These are phyloP conservation scores for Sturnus vulgaris DNA, from an alignment of 2,113 vertebrate genomes.

Conservation along the genomic window DNA sequence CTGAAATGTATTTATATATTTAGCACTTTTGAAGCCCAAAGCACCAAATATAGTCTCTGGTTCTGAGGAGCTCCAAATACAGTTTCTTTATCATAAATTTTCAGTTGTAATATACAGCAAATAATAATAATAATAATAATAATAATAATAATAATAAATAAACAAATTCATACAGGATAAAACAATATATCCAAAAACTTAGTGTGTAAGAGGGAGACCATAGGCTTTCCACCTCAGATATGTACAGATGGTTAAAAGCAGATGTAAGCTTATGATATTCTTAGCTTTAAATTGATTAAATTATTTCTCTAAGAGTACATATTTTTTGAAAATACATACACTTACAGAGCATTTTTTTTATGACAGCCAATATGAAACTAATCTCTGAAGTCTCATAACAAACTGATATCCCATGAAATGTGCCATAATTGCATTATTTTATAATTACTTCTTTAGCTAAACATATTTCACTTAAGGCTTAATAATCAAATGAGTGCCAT, in stretches of 20 bases:
- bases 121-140: background rate
- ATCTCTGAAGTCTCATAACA: background rate
- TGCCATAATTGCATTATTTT: background rate
- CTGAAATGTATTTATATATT: constrained; percentile 1
- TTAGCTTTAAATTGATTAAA: background rate
- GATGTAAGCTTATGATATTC: background rate
- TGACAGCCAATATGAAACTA: background rate
- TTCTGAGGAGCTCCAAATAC: background rate
- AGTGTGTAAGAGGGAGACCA: background rate
- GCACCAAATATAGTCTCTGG: background rate
- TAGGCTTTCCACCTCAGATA: background rate
- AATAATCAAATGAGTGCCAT: background rate
- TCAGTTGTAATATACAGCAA: background rate
- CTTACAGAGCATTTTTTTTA: background rate
- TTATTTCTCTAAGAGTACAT: background rate
- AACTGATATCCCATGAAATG: background rate
- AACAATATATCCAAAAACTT: background rate
- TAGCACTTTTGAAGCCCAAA: background rate
- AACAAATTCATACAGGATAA: background rate
- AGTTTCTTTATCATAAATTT: background rate
- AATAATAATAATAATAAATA: background rate
- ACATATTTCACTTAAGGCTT: background rate
- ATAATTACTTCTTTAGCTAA: background rate
- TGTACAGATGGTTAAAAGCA: background rate
- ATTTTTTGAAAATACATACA: background rate